Evolutionary conservation across 2,888 invertebrate genomes (phyloP).

Genomic region (Platycheirus rosarum): DNA sequence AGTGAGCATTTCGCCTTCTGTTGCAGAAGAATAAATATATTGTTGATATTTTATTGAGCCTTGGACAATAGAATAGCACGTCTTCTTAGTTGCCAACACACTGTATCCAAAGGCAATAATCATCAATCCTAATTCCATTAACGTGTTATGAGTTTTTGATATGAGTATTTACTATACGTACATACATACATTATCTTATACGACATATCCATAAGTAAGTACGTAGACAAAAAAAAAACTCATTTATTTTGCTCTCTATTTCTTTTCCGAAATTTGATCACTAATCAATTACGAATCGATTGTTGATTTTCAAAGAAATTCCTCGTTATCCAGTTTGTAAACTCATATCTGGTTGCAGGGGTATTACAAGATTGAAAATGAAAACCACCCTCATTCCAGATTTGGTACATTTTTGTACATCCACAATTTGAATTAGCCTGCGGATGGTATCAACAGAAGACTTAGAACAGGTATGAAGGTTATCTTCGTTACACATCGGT

Average conservation of each 20-base stretch:
- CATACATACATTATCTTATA: too few species aligned
- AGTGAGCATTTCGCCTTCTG: slow-evolving; percentile 53
- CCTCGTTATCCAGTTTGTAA: slow-evolving; percentile 59
- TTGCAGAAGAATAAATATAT: slow-evolving; percentile 62
- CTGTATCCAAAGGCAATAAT: slow-evolving; percentile 82
- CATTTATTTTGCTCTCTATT: too few species aligned
- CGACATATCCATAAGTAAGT: too few species aligned
- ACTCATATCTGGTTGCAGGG: slow-evolving; percentile 39
- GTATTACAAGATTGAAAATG: slow-evolving; percentile 57
- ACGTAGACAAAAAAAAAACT: too few species aligned
- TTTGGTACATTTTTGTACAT: neutral
- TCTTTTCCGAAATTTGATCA: too few species aligned
- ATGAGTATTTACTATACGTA: slow-evolving; percentile 72
- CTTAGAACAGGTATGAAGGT: slow-evolving; percentile 66
- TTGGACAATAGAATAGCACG: slow-evolving; percentile 59
- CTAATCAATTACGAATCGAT: slow-evolving; percentile 69
- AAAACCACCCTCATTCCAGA: slow-evolving; percentile 45
- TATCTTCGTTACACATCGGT: slow-evolving; percentile 49
- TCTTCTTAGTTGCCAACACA: slow-evolving; percentile 34
- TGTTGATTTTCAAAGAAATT: slow-evolving; percentile 70
- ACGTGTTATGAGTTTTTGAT: slow-evolving; percentile 74
- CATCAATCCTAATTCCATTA: slow-evolving; percentile 82
- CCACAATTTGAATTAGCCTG: slow-evolving; percentile 62
- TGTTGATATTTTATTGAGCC: slow-evolving; percentile 70
- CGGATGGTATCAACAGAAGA: slow-evolving; percentile 73